Evolutionary conservation across 2,888 invertebrate genomes (phyloP), one percentile per base, ranked within the genome.

Genomic region (Carabus problematicus): DNA sequence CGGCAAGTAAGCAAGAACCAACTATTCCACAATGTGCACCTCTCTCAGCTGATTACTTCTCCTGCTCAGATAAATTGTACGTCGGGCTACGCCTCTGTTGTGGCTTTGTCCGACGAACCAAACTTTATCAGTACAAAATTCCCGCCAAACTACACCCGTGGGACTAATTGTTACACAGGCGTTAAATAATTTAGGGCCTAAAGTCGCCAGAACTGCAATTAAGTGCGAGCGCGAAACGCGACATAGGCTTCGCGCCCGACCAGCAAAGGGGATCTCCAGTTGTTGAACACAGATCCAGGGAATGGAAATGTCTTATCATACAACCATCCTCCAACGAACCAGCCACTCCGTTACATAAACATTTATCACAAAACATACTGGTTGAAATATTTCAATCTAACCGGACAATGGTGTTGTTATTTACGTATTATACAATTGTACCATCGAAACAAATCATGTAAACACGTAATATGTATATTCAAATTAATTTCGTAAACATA

Each of bases 111-210:
- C 41, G 59, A 59, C 59, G 59, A 59, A 59, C 59, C 59, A 59
- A 59, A 59, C 59, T 59, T 59, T 59, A 59, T 59, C 59, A 59
- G 59, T 59, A 41, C 59, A 59, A 59, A 59, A 59, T 59, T 59
- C 59, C 59, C 59, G 59, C 59, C 42, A 39, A 59, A 59, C 42
- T 59, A 42, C 59, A 59, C 59, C 59, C 59, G 41, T 16, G 59
- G 59, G 59, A 59, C 59, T 59, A 59, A 59, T 59, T 59, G 59
- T 59, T 59, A 59, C 59, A 59, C 59, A 59, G 59, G 59, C 59
- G 59, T 59, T 59, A 59, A 59, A 59, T 59, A 59, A 59, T 59
- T 59, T 59, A 59, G 59, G 59, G 59, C 59, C 59, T 59, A 59
- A 59, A 59, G 59, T 59, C 59, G 59, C 42, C 59, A 12, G 41